Percentiles rank a stretch among this genome's conserved stretches.
These are phyloP conservation scores for Machimus atricapillus DNA, from an alignment of 2,888 invertebrate species.

Conservation along the genomic window DNA sequence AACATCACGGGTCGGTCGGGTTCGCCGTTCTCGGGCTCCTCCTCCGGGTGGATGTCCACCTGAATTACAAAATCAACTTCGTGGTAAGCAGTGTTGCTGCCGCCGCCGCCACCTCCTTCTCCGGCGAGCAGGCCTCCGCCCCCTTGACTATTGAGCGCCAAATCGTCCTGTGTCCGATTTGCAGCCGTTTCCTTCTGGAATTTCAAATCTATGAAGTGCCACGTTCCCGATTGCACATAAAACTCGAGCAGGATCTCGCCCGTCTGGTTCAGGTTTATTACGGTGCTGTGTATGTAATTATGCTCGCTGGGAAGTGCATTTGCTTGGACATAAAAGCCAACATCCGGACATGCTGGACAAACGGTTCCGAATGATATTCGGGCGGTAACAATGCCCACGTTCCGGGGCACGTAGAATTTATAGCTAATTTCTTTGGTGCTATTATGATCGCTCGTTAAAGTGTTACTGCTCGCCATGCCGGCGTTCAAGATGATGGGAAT, in stretches of 20 bases:
- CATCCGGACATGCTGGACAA: slow-evolving; percentile 62
- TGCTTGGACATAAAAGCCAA: slow-evolving; percentile 64
- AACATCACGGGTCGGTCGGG: slow-evolving; percentile 53
- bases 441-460: slow-evolving; percentile 54
- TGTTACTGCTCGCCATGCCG: slow-evolving; percentile 56
- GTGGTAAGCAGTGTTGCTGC: slow-evolving; percentile 41
- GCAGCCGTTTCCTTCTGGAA: slow-evolving; percentile 51
- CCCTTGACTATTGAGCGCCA: background rate
- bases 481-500: slow-evolving; percentile 57
- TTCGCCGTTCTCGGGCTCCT: slow-evolving; percentile 41
- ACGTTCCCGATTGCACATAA: slow-evolving; percentile 66
- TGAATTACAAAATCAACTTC: slow-evolving; percentile 53
- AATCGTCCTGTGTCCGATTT: slow-evolving; percentile 41
- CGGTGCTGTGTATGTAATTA: slow-evolving; percentile 63
- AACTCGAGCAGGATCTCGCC: slow-evolving; percentile 63
- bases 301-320: slow-evolving; percentile 66
- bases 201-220: slow-evolving; percentile 67
- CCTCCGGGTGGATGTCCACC: slow-evolving; percentile 53
- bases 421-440: slow-evolving; percentile 56
- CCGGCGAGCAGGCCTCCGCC: slow-evolving; percentile 2
- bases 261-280: slow-evolving; percentile 63
- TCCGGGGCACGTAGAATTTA: slow-evolving; percentile 65
- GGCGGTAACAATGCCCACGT: slow-evolving; percentile 56
- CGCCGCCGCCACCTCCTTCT: background rate
- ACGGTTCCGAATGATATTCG: slow-evolving; percentile 58